Base-by-base conservation (phyloP, 2,888 invertebrate genomes). In the Empis livida region DNA sequence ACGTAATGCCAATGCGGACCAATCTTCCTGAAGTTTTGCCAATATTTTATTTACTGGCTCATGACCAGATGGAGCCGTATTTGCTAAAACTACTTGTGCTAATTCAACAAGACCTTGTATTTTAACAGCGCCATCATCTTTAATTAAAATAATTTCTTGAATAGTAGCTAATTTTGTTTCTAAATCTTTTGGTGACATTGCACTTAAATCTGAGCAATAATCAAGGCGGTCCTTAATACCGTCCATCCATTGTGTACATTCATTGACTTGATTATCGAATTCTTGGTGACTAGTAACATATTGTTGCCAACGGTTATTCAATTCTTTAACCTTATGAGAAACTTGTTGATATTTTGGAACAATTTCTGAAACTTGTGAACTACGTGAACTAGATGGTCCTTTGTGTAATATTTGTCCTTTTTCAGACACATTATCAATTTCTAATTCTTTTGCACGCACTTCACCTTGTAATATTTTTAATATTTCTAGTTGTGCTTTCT, bases 401-500 rank as follows among this genome's bases (percentile, higher is more conserved):
- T 85, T 85, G 51, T 87, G 81, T 11, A 92, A 68, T 53, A 84
- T 79, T 62, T 95, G 93, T 0, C 91, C 89, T 55, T 86, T 82
- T 65, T 95, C 95, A 17, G 90, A 91, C 0, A 95, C 85, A 45
- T 86, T 83, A 59, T 95, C 94, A 48, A 94, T 89, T 72, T 94
- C 94, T 11, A 92, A 70, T 68, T 92, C 92, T 61, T 91, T 91
- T 4, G 91, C 90, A 41, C 88, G 77, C 2, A 92, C 83, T 71
- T 91, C 89, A 42, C 91, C 91, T 71, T 92, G 92, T 27, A 91
- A 66, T 23, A 74, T 72, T 66, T 87, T 79, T 52, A 94, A 74
- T 45, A 78, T 75, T 54, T 91, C 89, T 42, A 92, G 73, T 58
- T 93, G 92, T 27, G 80, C 77, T 62, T 85, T 84, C 70, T 95